Evolutionary conservation across 2,888 invertebrate species (phyloP).

Genomic region (Cyrtodaria siliqua): DNA sequence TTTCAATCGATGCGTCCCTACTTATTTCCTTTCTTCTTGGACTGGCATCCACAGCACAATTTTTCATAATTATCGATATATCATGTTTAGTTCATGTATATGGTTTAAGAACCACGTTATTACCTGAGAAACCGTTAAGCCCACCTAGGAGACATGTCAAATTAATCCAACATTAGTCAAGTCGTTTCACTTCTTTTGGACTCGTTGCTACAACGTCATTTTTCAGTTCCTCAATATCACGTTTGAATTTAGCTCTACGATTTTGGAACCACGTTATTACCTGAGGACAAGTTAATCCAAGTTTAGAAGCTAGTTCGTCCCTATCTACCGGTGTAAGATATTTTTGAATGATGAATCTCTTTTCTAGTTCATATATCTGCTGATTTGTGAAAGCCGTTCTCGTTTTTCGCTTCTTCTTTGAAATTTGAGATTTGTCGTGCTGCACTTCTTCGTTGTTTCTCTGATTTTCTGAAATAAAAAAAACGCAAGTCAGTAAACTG

Average conservation of each 20-base stretch:
- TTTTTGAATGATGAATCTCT: constrained; percentile 98
- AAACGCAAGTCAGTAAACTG: no score
- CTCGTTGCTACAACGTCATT: constrained; percentile 92
- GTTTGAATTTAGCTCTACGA: constrained; percentile 89
- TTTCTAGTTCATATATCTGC: constrained; percentile 98
- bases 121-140: no score
- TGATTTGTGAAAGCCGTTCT: constrained; percentile 99
- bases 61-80: no score
- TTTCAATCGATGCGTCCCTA: no score
- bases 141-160: no score
- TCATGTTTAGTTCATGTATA: no score
- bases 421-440: constrained; percentile 51
- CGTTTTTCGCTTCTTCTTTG: constrained; percentile 97
- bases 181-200: constrained; percentile 30
- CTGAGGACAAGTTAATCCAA: constrained; percentile 94
- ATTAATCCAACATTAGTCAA: no score
- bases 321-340: constrained; percentile 98
- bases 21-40: no score
- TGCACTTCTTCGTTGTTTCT: constrained; percentile 29
- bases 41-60: no score
- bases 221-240: constrained; percentile 97
- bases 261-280: constrained; percentile 91
- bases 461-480: constrained; percentile 41
- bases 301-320: constrained; percentile 97
- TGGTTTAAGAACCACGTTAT: no score